Evolutionary conservation across 2,888 invertebrate genomes (phyloP).

Genomic region (Drosophila limbata): DNA sequence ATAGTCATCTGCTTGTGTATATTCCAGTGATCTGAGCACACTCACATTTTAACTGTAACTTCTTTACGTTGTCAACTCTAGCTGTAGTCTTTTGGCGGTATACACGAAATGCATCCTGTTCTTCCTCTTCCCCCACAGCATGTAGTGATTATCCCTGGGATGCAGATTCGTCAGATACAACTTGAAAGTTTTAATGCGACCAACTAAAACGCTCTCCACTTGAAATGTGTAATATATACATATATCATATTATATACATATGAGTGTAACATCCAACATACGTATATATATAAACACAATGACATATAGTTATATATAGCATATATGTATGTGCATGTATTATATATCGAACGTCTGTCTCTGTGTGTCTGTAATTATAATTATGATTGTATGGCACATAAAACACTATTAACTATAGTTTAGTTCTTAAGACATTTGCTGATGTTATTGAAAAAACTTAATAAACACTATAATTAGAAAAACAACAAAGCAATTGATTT

Average conservation of each 20-base stretch:
- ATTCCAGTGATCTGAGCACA: constrained; percentile 52
- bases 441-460: constrained; percentile 79
- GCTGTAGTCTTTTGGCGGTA: constrained; percentile 32
- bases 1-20: constrained; percentile 42
- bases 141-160: constrained; percentile 52
- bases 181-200: constrained; percentile 71
- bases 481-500: neutral
- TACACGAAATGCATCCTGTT: constrained; percentile 19
- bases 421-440: constrained; percentile 75
- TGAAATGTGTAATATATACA: constrained; percentile 46
- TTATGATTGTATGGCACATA: constrained; percentile 44
- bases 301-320: constrained; percentile 61
- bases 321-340: constrained; percentile 31
- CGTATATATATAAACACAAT: constrained; percentile 18
- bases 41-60: constrained; percentile 58
- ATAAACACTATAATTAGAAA: constrained; percentile 62
- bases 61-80: constrained; percentile 57
- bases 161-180: constrained; percentile 39
- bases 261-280: constrained; percentile 35
- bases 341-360: constrained; percentile 30
- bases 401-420: constrained; percentile 76
- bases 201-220: constrained; percentile 64
- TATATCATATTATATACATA: constrained; percentile 10
- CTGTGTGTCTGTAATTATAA: constrained; percentile 48
- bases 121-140: constrained; percentile 29